Base-by-base conservation (phyloP, 2,888 invertebrate species). In the Hololepta plana region DNA sequence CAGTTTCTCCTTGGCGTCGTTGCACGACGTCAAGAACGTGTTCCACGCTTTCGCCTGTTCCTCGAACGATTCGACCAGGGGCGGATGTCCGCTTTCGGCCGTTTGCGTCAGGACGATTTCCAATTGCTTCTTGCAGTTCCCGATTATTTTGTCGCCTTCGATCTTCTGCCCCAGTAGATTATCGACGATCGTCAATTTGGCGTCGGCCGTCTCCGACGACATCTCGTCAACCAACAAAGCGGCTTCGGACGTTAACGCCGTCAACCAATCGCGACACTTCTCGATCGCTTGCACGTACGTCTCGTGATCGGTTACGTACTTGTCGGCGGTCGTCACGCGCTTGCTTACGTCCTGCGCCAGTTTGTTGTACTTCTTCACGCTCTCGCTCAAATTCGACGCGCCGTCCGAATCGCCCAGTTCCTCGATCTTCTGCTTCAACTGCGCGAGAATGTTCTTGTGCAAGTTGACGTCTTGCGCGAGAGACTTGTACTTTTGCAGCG, bases 391-490 rank as follows among this genome's bases (percentile, higher is more conserved):
- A 47, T 76, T 76, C 15, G 68, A 67, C 38, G 72, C 73, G 0
- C 79, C 73, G 40, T 84, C 82, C 31, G 75, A 71, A 44, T 88
- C 87, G 2, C 74, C 70, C 35, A 88, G 62, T 5, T 71, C 62
- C 16, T 73, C 72, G 2, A 84, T 72, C 51, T 87, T 82, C 9
- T 82, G 82, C 37, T 76, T 72, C 4, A 93, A 54, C 42, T 87
- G 84, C 36, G 77, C 70, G 13, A 93, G 55, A 37, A 90, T 79
- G 31, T 73, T 79, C 44, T 79, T 76, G 45, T 91, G 87, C 20
- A 87, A 64, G 21, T 69, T 72, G 5, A 91, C 77, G 49, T 91
- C 91, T 56, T 88, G 87, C 16, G 76, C 64, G 20, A 84, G 61
- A 1, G 73, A 68, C 49, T 77, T 80, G 42, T 75, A 77, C 21